phyloP scores from a whole-genome alignment of 2,113 vertebrate genomes.

The Rynchops niger region DNA sequence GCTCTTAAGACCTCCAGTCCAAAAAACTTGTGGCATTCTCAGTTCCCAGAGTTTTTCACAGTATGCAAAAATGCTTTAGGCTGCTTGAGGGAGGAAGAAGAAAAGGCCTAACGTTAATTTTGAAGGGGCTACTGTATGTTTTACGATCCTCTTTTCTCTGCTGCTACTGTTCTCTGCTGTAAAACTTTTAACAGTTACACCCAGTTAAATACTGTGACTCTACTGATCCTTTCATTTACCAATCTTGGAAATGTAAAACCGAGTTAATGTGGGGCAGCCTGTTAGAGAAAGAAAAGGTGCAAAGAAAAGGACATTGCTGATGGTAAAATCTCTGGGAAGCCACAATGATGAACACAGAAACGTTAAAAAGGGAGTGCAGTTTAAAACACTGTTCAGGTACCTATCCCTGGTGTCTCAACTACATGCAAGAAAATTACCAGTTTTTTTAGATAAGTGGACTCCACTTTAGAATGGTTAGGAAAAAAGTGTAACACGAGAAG shows the following conservation, averaged over 20 bases:
- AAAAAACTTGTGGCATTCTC: background rate
- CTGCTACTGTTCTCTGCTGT: background rate
- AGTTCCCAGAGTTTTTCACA: background rate
- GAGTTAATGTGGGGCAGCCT: background rate
- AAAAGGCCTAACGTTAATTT: background rate
- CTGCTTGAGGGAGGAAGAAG: background rate
- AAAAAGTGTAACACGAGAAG: background rate
- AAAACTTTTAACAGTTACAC: background rate
- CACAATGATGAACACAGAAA: background rate
- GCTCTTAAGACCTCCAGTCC: background rate
- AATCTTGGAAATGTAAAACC: background rate
- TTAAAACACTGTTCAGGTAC: background rate
- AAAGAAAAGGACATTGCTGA: background rate
- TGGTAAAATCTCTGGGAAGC: background rate
- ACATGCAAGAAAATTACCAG: background rate
- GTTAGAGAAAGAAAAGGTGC: background rate
- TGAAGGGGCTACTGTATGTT: background rate
- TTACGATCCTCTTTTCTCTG: background rate
- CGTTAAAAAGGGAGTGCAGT: background rate
- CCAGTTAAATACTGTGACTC: background rate
- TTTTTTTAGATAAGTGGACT: background rate
- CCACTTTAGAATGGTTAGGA: background rate
- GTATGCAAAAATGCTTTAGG: background rate
- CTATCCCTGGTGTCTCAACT: background rate
- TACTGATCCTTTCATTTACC: background rate